phyloP scores from a whole-genome alignment of 2,888 invertebrate genomes.

The Geophilus truncorum region DNA sequence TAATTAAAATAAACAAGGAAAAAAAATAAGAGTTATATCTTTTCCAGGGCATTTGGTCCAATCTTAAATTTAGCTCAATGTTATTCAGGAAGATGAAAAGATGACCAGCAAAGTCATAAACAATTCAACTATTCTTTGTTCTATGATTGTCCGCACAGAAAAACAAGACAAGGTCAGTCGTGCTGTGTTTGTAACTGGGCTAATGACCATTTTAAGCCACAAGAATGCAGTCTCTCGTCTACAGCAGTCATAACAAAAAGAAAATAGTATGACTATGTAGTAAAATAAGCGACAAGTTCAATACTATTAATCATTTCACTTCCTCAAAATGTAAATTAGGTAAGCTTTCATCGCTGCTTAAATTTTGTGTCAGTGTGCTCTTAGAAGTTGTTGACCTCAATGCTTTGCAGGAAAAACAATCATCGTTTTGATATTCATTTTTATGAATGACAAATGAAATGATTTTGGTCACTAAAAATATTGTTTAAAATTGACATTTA shows the following conservation, averaged over 20 bases:
- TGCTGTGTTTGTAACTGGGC: neutral
- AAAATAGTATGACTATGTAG: neutral
- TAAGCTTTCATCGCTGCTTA: neutral
- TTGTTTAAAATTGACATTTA: no score
- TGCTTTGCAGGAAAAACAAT: neutral
- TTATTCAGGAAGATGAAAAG: no score
- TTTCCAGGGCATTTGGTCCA: no score
- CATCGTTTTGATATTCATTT: neutral
- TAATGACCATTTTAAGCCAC: neutral
- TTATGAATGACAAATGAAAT: no score
- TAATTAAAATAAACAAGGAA: no score
- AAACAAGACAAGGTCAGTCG: neutral
- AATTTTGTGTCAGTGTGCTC: neutral
- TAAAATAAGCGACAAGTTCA: conserved; percentile 5
- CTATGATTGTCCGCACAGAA: neutral
- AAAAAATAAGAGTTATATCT: no score
- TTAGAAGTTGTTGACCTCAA: neutral
- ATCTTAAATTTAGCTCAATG: no score
- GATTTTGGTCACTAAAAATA: no score
- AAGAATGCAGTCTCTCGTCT: neutral
- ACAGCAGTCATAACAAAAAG: neutral
- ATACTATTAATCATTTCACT: conserved; percentile 18
- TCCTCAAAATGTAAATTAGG: neutral
- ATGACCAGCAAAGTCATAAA: neutral
- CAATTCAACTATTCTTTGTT: neutral